Evolutionary conservation across 2,888 invertebrate species (phyloP), one percentile per base, ranked within the genome.

Genomic region (Idaea straminata): DNA sequence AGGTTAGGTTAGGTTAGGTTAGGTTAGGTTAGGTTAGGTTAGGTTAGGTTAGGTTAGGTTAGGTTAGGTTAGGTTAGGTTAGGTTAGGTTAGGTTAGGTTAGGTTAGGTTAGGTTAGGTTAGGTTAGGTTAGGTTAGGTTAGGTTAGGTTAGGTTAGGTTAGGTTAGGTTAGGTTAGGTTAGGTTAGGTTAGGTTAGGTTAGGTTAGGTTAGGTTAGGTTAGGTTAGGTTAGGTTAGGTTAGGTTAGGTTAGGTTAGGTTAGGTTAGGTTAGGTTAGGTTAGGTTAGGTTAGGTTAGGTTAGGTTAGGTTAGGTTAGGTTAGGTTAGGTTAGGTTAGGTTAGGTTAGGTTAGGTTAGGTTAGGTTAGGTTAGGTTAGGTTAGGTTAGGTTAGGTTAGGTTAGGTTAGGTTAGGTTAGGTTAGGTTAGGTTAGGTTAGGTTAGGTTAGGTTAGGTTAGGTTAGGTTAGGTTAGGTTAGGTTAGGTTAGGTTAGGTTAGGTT

Each of bases 331-430:
- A 62, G 62, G 62, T 62, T 62, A 62, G 62, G 62, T 62, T 62
- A 62, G 62, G 62, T 62, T 62, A 62, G 62, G 62, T 62, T 63
- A 63, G 63, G 63, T 63, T 63, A 63, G 47, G 68, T 68, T 68
- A 68, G 68, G 68, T 68, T 68, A 68, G 68, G 68, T 68, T 68
- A 68, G 68, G 68, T 68, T 68, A 68, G 68, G 68, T 68, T 68
- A 68, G 68, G 68, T 68, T 68, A 68, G 68, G 68, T 68, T 68
- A 68, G 68, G 68, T 68, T 68, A 68, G 68, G 68, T 68, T 68
- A 68, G 68, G 68, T 69, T 69, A 69, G 69, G 68, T 68, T 68
- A 68, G 68, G 68, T 68, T 68, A 68, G 68, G 68, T 68, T 68
- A 68, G 68, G 68, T 68, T 68, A 68, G 68, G 68, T 68, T 68